Percentiles rank a stretch among this genome's conserved stretches.
Evolutionary conservation across 92 coral and sea anemone genomes (phyloP).

Genomic region (Epizoanthus rinbou): DNA sequence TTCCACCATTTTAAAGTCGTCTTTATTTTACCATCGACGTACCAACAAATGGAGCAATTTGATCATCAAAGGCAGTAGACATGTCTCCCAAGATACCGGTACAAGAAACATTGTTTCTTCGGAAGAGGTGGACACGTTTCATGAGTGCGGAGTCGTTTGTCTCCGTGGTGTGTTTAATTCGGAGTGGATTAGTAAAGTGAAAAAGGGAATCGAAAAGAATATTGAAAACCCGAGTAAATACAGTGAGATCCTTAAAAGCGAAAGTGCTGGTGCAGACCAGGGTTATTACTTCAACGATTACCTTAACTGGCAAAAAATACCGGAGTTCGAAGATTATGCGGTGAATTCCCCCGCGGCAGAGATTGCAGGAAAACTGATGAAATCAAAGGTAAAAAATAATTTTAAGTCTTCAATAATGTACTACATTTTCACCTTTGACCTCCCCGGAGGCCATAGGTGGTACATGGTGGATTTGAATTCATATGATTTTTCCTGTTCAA

Average conservation of each 20-base stretch:
- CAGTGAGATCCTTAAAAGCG: slow-evolving; percentile 48
- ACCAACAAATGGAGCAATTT: background rate
- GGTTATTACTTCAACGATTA: slow-evolving; percentile 77
- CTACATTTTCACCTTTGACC: too few species aligned
- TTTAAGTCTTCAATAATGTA: too few species aligned
- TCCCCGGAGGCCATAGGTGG: too few species aligned
- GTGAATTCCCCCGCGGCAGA: slow-evolving; percentile 76
- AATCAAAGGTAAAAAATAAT: slow-evolving; percentile 54
- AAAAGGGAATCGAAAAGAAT: slow-evolving; percentile 65
- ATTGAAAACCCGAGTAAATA: slow-evolving; percentile 66
- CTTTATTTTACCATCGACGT: background rate
- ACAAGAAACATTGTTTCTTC: background rate
- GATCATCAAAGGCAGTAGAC: background rate
- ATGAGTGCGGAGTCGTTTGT: slow-evolving; percentile 76
- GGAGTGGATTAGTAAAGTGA: slow-evolving; percentile 75
- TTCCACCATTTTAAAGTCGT: background rate
- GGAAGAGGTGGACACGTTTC: slow-evolving; percentile 57
- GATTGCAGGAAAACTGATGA: slow-evolving; percentile 72
- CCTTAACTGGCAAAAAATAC: slow-evolving; percentile 62
- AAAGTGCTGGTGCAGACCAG: background rate
- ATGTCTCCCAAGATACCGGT: background rate
- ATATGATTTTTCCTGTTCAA: too few species aligned
- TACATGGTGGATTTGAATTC: too few species aligned
- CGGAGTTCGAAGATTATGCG: slow-evolving; percentile 75
- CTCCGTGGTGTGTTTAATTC: slow-evolving; percentile 71